Evolutionary conservation across 2,888 invertebrate species (phyloP), one percentile per base, ranked within the genome.

Genomic region (Esperia sulphurella): DNA sequence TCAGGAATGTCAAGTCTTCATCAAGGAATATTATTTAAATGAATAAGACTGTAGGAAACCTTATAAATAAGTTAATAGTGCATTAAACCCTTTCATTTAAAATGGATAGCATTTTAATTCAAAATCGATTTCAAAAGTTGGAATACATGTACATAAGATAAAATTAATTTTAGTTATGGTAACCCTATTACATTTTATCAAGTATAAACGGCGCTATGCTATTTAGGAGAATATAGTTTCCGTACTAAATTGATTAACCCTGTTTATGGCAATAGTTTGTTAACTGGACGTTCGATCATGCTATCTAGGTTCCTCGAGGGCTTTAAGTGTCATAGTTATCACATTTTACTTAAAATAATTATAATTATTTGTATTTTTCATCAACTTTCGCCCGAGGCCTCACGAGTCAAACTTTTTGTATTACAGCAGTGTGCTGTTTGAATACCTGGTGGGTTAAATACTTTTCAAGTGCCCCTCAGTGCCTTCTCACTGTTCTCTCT

Each of bases 291-390:
- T n/a, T 35, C n/a, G n/a, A n/a, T 6, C 35, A 8, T 35, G 35
- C 6, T 35, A 45, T 41, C 41, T 37, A 41, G 48, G 28, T 10
- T 21, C 47, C 48, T 37, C 8, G 10, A 31, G 41, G 40, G 44
- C 29, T 33, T 35, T 35, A n/a, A 43, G 14, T 21, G n/a, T 13
- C 33, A 13, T 13, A 42, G 13, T 49, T 49, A 42, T 49, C 45
- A 14, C 31, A 46, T 49, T 49, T 38, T 42, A 42, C 42, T 37
- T 42, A 39, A 46, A 21, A 13, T 29, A 38, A 49, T 49, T 43
- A 46, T 49, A 42, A 45, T 49, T 49, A 42, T 49, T 49, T 49
- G 42, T 46, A 46, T 49, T 49, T 49, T 42, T 49, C 39, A 46
- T 42, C 28, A 43, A 41, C 45, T 38, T 38, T 42, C 29, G 49